Base-by-base conservation (phyloP, 1,140 invertebrate species). In the Drosophila subobscura region DNA sequence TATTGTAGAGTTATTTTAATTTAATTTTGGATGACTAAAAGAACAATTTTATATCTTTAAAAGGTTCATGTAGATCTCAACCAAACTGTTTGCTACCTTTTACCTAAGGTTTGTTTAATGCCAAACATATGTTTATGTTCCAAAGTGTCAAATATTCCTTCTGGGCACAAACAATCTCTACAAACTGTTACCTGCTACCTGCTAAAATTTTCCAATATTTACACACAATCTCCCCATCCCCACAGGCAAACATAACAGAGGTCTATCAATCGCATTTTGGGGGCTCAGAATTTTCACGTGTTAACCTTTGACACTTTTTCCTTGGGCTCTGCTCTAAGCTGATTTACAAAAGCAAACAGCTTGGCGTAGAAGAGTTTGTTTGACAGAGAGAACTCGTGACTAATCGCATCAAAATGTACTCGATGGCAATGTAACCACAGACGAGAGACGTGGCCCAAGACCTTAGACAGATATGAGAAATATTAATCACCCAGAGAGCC, bases 351-450 rank as follows among this genome's bases (percentile, higher is more conserved):
- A 3, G 25, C 16, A 14, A 47, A 63, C 45, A 40, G 46, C 42
- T 8, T 27, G 16, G 16, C 16, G 16, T 20, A 12, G 58, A 14
- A 63, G 27, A 49, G 29, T 33, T 33, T 33, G 29, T 0, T 8
- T 67, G 41, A 47, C 55, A 56, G 29, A 33, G 33, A 42, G 10
- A 49, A 49, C 41, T 58, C 20, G 57, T 88, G 81, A 88, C 73
- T 86, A 86, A 85, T 85, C 67, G 70, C 61, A 49, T 51, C 37
- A 74, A 50, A 77, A 73, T 81, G 74, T 61, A 37, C 1, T 12
- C 10, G 10, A 4, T 37, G 10, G 33, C 10, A 86, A 50, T 70
- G 71, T 54, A 63, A 54, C 47, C 41, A 37, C 51, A 63, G 6
- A 37, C n/a, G 41, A 37, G 10, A 37, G 33, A 37, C 33, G 33